Evolutionary conservation across 2,797 vertebrate species (phyloP).

Genomic region (Microctenopoma steveboyesi): DNA sequence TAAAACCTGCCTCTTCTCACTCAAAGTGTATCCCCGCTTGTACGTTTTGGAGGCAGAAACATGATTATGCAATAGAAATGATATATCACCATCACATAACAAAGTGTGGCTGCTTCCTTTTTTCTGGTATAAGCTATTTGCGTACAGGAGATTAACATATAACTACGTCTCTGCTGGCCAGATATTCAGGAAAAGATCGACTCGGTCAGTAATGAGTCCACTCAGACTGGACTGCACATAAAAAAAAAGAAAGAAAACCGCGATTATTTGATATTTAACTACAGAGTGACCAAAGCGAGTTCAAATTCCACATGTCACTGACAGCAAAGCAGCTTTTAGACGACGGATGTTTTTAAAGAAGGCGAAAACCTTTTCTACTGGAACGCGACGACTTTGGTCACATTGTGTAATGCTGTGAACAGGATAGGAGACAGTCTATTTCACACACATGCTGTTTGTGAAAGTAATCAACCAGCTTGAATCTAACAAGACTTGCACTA

Average conservation of each 20-base stretch:
- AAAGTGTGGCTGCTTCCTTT: conserved; percentile 48
- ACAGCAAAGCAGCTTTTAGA: conserved; percentile 49
- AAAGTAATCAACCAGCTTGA: conserved; percentile 85
- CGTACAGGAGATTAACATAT: conserved; percentile 63
- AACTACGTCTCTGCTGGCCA: conserved; percentile 74
- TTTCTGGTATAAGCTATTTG: conserved; percentile 75
- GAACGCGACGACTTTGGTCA: conserved; percentile 68
- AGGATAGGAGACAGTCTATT: conserved; percentile 74
- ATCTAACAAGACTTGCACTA: conserved; percentile 82
- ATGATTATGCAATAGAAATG: conserved; percentile 81
- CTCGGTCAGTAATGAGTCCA: conserved; percentile 40
- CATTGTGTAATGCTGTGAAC: conserved; percentile 82
- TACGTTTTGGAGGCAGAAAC: conserved; percentile 69
- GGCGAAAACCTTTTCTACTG: conserved; percentile 37
- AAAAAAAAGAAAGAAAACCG: conserved; percentile 11
- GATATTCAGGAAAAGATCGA: conserved; percentile 69
- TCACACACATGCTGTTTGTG: conserved; percentile 82
- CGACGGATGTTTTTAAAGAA: conserved; percentile 55
- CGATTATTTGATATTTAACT: conserved; percentile 66
- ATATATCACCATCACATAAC: conserved; percentile 56
- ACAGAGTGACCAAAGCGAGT: conserved; percentile 78
- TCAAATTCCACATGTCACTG: conserved; percentile 49
- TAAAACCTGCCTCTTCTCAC: conserved; percentile 71
- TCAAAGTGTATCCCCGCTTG: conserved; percentile 64
- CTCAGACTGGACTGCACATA: conserved; percentile 44